A percentile compares a stretch with the other conserved stretches of the same genome.
Evolutionary conservation across 92 coral and sea anemone species (phyloP).

Genomic region (Metridium senile): DNA sequence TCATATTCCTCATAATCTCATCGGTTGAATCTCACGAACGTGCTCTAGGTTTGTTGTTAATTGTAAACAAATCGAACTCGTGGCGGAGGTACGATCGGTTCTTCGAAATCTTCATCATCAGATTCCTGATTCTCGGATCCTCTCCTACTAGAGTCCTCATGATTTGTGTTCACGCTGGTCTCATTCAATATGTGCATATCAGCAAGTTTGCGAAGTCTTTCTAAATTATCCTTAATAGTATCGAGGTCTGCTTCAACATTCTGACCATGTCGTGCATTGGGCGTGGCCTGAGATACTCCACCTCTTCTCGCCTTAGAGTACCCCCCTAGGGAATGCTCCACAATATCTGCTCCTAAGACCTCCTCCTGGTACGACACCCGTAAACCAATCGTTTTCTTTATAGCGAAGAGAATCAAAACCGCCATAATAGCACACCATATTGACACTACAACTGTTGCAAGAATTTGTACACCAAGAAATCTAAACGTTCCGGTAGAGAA

Average conservation of each 20-base stretch:
- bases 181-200: slow-evolving; percentile 40
- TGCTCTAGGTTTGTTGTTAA: no score
- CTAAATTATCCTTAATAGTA: slow-evolving; percentile 53
- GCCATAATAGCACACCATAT: slow-evolving; percentile 48
- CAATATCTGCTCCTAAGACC: slow-evolving; percentile 64
- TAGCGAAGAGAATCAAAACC: slow-evolving; percentile 38
- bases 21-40: no score
- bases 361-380: slow-evolving; percentile 67
- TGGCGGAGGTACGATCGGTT: slow-evolving; percentile 27
- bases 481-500: slow-evolving; percentile 40
- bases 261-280: slow-evolving; percentile 8
- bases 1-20: no score
- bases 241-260: slow-evolving; percentile 52
- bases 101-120: slow-evolving; percentile 18
- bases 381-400: slow-evolving; percentile 53
- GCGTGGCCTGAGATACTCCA: slow-evolving; percentile 54
- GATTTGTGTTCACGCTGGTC: not conserved
- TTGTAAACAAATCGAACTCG: slow-evolving; percentile 28
- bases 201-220: slow-evolving; percentile 52
- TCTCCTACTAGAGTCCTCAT: not conserved
- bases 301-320: slow-evolving; percentile 64
- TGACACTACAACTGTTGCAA: slow-evolving; percentile 45
- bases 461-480: slow-evolving; percentile 47
- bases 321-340: slow-evolving; percentile 66
- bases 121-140: not conserved